phyloP scores from a whole-genome alignment of 2,113 vertebrate genomes.

The Tretioscincus oriximinensis region DNA sequence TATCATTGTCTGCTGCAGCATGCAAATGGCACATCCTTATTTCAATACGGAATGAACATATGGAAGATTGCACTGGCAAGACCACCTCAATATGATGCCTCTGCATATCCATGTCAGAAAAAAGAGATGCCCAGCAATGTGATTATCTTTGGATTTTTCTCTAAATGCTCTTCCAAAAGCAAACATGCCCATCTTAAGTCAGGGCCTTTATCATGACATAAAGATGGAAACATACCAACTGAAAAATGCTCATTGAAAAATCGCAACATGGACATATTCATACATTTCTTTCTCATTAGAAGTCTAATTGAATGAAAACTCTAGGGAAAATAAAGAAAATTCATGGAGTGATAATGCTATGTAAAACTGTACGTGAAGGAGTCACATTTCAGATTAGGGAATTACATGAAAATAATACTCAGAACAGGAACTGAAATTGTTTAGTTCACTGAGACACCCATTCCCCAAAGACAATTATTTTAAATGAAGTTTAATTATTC shows the following conservation, averaged over 20 bases:
- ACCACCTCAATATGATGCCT: no score
- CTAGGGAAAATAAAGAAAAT: neutral
- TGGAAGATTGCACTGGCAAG: no score
- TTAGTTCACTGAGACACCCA: constrained; percentile 49
- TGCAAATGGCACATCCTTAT: no score
- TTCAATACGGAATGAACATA: no score
- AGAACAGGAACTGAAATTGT: constrained; percentile 44
- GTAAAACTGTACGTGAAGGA: constrained; percentile 8
- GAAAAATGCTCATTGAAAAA: neutral
- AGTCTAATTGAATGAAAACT: constrained; percentile 24
- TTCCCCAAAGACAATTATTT: constrained; percentile 53
- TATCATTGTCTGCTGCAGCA: no score
- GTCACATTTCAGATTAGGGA: constrained; percentile 34
- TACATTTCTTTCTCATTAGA: neutral
- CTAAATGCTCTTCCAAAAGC: no score
- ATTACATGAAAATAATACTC: constrained; percentile 44
- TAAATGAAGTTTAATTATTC: constrained; percentile 60
- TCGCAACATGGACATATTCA: neutral
- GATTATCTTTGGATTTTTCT: no score
- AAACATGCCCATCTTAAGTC: no score
- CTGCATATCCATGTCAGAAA: neutral
- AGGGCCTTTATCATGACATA: no score
- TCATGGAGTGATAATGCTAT: neutral
- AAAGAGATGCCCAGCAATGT: neutral
- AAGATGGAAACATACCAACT: no score